These are phyloP conservation scores for Mormyrops boulengeri DNA, from an alignment of 2,797 vertebrate species.

Conservation along the genomic window DNA sequence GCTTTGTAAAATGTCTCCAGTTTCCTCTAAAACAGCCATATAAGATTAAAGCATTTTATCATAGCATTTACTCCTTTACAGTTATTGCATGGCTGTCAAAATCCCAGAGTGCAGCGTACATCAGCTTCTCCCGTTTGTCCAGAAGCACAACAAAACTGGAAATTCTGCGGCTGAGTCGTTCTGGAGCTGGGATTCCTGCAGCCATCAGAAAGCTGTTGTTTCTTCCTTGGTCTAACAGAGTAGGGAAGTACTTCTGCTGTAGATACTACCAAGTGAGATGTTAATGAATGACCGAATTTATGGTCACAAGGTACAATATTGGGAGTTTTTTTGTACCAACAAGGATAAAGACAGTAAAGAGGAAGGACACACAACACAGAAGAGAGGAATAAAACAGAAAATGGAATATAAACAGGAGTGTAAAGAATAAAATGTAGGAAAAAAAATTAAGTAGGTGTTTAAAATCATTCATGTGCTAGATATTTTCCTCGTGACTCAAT, in stretches of 20 bases:
- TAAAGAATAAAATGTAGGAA: too few species aligned
- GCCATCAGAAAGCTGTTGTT: not conserved
- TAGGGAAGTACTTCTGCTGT: not conserved
- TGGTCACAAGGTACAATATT: too few species aligned
- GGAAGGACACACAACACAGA: too few species aligned
- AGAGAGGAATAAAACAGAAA: too few species aligned
- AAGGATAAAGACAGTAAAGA: too few species aligned
- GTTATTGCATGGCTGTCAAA: not conserved
- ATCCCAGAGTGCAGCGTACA: not conserved
- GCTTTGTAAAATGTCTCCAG: not conserved
- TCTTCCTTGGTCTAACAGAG: not conserved
- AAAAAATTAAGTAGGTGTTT: too few species aligned
- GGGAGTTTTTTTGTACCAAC: too few species aligned
- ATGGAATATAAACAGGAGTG: too few species aligned
- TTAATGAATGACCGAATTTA: not conserved
- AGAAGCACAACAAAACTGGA: not conserved
- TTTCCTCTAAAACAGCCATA: not conserved
- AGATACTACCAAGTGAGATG: not conserved
- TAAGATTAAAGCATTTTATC: not conserved
- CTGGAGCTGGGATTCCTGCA: not conserved
- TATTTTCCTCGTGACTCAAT: not conserved
- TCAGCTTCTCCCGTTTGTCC: not conserved
- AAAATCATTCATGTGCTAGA: too few species aligned
- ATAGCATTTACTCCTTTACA: not conserved
- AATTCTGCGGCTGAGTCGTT: not conserved